phyloP scores from a whole-genome alignment of 92 coral and sea anemone genomes.

The Zoanthus sansibaricus region DNA sequence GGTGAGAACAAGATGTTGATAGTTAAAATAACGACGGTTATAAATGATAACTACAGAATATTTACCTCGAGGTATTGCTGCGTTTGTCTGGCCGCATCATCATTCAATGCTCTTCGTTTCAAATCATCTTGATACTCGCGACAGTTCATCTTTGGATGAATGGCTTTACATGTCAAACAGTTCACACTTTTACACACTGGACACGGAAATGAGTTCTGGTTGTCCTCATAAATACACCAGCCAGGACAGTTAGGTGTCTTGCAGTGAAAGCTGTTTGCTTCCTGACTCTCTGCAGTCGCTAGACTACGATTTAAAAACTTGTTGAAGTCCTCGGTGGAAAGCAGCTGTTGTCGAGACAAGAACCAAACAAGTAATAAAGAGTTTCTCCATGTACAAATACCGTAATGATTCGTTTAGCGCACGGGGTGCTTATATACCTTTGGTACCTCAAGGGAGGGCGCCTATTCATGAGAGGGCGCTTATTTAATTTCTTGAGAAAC shows the following conservation, averaged over 20 bases:
- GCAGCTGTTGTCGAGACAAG: conserved; percentile 65
- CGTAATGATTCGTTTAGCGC: no score
- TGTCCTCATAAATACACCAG: conserved; percentile 98
- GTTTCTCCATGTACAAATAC: no score
- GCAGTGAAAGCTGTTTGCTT: conserved; percentile 96
- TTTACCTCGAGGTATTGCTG: conserved; percentile 89
- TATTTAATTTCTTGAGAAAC: no score
- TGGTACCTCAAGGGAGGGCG: no score
- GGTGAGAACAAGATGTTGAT: neutral
- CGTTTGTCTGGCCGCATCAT: conserved; percentile 89
- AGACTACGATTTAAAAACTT: conserved; percentile 93
- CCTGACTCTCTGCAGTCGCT: conserved; percentile 96
- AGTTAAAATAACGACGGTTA: neutral
- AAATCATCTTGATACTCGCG: conserved; percentile 95
- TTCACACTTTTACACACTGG: conserved; percentile 88
- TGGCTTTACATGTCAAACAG: conserved; percentile 98
- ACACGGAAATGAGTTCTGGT: conserved; percentile 87
- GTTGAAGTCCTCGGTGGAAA: conserved; percentile 88
- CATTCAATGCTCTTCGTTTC: conserved; percentile 86
- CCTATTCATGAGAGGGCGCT: no score
- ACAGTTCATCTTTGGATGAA: conserved; percentile 89
- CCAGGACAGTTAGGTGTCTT: conserved; percentile 96
- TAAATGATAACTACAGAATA: neutral
- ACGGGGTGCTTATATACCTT: no score
- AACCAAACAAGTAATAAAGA: no score